Evolutionary conservation across 2,113 vertebrate genomes (phyloP).

Genomic region (Choloepus hoffmanni): DNA sequence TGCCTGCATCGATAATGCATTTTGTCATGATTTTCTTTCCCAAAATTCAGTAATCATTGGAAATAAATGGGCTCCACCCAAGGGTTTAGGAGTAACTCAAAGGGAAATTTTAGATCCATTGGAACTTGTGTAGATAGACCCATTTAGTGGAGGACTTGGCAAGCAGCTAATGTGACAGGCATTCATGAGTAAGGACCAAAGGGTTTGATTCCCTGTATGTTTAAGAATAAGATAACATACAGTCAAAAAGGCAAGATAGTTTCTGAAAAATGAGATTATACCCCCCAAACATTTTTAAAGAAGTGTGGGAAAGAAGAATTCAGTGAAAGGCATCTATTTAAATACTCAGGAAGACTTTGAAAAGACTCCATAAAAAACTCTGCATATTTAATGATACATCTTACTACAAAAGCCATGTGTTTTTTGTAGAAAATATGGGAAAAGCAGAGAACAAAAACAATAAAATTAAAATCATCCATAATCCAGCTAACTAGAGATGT

Average conservation of each 20-base stretch:
- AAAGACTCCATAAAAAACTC: constrained; percentile 25
- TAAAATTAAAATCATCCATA: constrained; percentile 62
- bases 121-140: constrained; percentile 1
- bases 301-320: background rate
- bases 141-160: background rate
- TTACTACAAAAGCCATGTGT: constrained; percentile 43
- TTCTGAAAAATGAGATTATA: background rate
- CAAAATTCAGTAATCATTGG: constrained; percentile 64
- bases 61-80: constrained; percentile 50
- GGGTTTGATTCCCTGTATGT: background rate
- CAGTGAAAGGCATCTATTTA: background rate
- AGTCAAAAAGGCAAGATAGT: background rate
- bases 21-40: constrained; percentile 65
- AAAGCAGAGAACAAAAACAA: constrained; percentile 46
- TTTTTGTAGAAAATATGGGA: constrained; percentile 53
- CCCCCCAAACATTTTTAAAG: background rate
- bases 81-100: constrained; percentile 55
- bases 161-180: background rate
- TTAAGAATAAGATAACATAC: background rate
- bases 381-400: background rate
- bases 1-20: constrained; percentile 61
- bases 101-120: constrained; percentile 14
- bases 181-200: background rate
- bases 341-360: constrained; percentile 9
- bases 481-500: constrained; percentile 27